Base-by-base conservation (phyloP, 35 echinoderm and acorn worm species). In the Stichopus chloronotus region DNA sequence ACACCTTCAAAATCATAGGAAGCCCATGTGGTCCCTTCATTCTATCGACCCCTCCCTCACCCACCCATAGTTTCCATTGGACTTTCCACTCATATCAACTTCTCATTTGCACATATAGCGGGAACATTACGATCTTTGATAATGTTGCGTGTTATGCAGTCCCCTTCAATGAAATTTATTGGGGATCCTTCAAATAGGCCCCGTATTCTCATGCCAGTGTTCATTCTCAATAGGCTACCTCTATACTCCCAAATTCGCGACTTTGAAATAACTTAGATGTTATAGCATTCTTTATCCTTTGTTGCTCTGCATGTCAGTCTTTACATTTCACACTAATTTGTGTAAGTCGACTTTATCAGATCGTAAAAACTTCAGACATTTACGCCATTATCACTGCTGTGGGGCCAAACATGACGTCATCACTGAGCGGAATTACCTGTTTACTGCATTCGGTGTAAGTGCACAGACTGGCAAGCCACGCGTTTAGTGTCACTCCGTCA, bases 361-460 rank as follows among this genome's bases (percentile, higher is more conserved):
- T 74, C 13, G 69, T 74, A 74, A 74, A 74, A 74, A 6, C 69
- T 74, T 74, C 22, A 74, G 17, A 74, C 12, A 74, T 43, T 74
- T 74, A 74, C 69, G 69, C 69, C 69, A 74, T 74, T 74, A 74
- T 74, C 69, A 74, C 22, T 74, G 22, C 22, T 74, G 22, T 74
- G 69, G 69, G 69, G 14, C 69, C 69, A 20, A 20, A n/a, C 69
- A 74, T 74, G 69, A 74, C 69, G 69, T 74, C 69, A 74, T 74
- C 69, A 21, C 22, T 20, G 69, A 74, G 22, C 69, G 69, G 69
- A 24, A 74, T 74, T 74, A 74, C 69, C 19, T 74, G 69, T 74
- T 74, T 74, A 74, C 69, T 74, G 69, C 69, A 74, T 74, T 74
- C 19, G 69, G 19, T 74, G 69, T 74, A 20, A 65, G 69, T 74